Conservation (phyloP, 2,797 vertebrate species). For the Peromyscus melanophrys region DNA sequence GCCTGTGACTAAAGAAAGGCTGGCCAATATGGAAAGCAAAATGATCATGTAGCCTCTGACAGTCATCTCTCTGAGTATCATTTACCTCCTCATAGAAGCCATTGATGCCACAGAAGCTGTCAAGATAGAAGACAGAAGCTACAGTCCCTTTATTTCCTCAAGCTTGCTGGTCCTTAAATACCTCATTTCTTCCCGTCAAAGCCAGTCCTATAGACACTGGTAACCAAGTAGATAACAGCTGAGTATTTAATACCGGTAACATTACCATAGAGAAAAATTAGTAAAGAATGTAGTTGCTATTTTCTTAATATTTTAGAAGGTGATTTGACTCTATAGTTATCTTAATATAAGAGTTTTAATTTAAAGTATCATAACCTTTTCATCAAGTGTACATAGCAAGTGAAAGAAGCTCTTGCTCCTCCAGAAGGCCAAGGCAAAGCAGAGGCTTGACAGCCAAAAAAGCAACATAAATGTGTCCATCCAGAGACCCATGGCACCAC, state of each 20-base stretch:
- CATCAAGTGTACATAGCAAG: not conserved
- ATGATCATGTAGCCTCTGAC: not conserved
- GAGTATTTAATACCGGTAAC: not conserved
- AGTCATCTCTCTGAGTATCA: not conserved
- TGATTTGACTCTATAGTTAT: not conserved
- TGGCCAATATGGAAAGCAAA: not conserved
- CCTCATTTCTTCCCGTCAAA: too few species aligned
- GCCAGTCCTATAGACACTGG: not conserved
- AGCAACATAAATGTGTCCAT: too few species aligned
- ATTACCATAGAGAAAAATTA: not conserved
- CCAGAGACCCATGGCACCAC: too few species aligned
- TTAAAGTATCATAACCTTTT: not conserved
- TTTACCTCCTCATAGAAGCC: not conserved
- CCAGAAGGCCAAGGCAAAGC: not conserved
- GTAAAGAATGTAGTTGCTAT: not conserved
- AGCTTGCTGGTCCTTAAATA: not conserved
- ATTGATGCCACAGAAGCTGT: too few species aligned
- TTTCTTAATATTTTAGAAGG: not conserved
- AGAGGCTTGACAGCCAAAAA: not conserved
- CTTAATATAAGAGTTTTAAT: not conserved
- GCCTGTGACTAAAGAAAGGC: too few species aligned
- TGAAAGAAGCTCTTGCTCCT: not conserved
- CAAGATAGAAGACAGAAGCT: not conserved
- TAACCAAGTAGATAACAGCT: not conserved
- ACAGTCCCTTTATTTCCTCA: not conserved